Conservation (phyloP, 2,888 invertebrate genomes). For the Panzeria rudis region DNA sequence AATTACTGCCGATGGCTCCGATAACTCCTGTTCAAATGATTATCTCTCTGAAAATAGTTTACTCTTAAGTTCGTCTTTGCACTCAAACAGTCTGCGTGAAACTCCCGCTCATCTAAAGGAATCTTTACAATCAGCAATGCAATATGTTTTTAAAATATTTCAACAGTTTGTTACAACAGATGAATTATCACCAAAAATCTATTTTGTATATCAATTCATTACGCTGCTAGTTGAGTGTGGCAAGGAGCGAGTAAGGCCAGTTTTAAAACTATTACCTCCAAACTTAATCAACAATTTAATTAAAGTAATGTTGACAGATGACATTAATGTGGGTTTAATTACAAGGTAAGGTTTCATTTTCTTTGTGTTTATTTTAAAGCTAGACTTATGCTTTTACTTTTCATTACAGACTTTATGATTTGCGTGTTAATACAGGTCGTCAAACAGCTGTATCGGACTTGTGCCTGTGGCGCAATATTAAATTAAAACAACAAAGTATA, state of each 20-base stretch:
- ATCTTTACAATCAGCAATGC: constrained; percentile 87
- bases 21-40: constrained; percentile 85
- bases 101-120: constrained; percentile 85
- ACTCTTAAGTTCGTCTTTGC: constrained; percentile 60
- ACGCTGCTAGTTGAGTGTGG: constrained; percentile 91
- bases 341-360: constrained; percentile 75
- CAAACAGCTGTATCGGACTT: constrained; percentile 94
- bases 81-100: constrained; percentile 65
- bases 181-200: constrained; percentile 92
- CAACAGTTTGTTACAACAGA: constrained; percentile 87
- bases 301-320: constrained; percentile 85
- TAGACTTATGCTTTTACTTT: not conserved
- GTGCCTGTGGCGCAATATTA: constrained; percentile 93
- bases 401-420: constrained; percentile 86
- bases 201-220: constrained; percentile 92
- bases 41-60: constrained; percentile 77
- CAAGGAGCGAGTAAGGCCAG: constrained; percentile 88
- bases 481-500: constrained; percentile 84
- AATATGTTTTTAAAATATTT: constrained; percentile 89
- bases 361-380: not conserved
- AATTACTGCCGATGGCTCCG: constrained; percentile 85
- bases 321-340: constrained; percentile 82
- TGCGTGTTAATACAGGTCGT: constrained; percentile 89
- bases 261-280: constrained; percentile 90
- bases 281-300: constrained; percentile 91